Percentiles rank a stretch among this genome's conserved stretches.
Evolutionary conservation across 2,888 invertebrate genomes (phyloP).

Genomic region (Stenodera caucasica): DNA sequence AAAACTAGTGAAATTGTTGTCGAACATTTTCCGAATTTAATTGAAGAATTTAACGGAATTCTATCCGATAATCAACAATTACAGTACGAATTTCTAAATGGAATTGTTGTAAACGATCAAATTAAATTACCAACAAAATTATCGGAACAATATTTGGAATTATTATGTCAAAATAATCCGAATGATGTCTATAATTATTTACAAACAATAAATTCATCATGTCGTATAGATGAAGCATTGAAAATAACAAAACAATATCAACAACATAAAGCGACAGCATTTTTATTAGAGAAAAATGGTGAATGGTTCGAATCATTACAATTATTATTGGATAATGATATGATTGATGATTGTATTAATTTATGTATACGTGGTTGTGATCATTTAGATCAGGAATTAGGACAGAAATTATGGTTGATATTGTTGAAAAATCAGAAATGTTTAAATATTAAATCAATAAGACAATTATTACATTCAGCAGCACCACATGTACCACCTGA

Average conservation of each 20-base stretch:
- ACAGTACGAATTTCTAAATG: conserved; percentile 63
- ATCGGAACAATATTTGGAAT: conserved; percentile 64
- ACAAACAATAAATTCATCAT: conserved; percentile 54
- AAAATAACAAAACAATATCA: conserved; percentile 66
- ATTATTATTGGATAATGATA: conserved; percentile 58
- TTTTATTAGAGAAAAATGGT: conserved; percentile 73
- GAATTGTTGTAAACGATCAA: conserved; percentile 54
- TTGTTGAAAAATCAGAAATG: conserved; percentile 56
- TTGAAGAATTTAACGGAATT: conserved; percentile 55
- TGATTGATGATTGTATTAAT: conserved; percentile 49
- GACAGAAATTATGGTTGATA: conserved; percentile 59
- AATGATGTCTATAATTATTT: conserved; percentile 55
- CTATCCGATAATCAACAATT: conserved; percentile 54
- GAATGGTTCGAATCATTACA: conserved; percentile 73
- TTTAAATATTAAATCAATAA: conserved; percentile 53
- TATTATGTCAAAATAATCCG: conserved; percentile 64
- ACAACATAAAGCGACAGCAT: conserved; percentile 68
- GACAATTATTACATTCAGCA: conserved; percentile 60
- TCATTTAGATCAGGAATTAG: conserved; percentile 53
- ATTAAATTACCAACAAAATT: conserved; percentile 56
- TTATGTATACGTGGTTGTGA: conserved; percentile 58
- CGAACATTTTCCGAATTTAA: conserved; percentile 58
- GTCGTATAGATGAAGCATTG: conserved; percentile 66
- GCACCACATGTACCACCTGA: conserved; percentile 62
- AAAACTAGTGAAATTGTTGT: conserved; percentile 66